Evolutionary conservation across 2,113 vertebrate genomes (phyloP), one percentile per base, ranked within the genome.

Genomic region (Oncorhynchus kisutch): DNA sequence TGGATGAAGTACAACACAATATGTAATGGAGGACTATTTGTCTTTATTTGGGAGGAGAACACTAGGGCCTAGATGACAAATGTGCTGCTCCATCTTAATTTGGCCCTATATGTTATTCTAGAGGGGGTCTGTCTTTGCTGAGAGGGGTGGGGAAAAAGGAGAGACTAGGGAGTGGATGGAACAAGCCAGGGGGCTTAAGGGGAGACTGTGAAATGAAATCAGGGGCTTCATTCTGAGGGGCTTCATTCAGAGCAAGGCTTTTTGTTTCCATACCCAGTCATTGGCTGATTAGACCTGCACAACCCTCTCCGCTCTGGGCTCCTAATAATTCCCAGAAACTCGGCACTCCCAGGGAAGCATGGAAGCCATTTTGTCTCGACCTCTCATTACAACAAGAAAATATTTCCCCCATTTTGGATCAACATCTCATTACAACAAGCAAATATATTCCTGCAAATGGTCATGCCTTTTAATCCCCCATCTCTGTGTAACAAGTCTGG

Each of bases 1-100:
- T 79, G 84, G 88, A 88, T 87, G 77, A 84, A 89, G 81, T 81
- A 64, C 80, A 78, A 74, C 74, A 76, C 66, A 77, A 74, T 81
- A 85, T 85, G 87, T 81, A 83, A 87, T 79, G 78, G 88, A 82
- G 79, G 57, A 80, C 79, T 81, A 91, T 89, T 85, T 81, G 88
- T 93, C 89, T 90, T 82, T 91, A 87, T 94, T 92, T 91, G 78
- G 81, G 77, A 83, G 84, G 78, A 85, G 83, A 84, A 86, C 70
- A 74, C 68, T 54, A 18, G n/a, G 60, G 69, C 62, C 54, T 1
- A 74, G 85, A 86, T 87, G 88, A 90, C 85, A 80, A 86, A 87
- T 78, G 72, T 11, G 25, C 71, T 62, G 65, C 72, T 87, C 75
- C 73, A 82, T 93, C 89, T 91, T 85, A 78, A 87, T 90, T 89